These are phyloP conservation scores for Eubasilissa splendida DNA, from an alignment of 2,888 invertebrate species.

Conservation along the genomic window DNA sequence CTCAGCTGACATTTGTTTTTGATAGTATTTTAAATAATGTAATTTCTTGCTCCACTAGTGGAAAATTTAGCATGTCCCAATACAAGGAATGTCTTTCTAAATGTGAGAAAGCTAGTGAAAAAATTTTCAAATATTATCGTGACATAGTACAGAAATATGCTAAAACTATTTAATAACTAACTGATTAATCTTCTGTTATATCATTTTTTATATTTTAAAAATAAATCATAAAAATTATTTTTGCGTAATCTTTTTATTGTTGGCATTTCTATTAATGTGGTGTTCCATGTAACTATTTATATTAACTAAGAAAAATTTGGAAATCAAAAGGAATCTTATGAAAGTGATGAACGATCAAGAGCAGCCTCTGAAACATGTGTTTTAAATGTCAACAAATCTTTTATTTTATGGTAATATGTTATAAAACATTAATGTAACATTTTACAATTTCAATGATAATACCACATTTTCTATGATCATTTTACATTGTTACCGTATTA, in stretches of 20 bases:
- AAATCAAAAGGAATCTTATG: too few species aligned
- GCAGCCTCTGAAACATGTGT: too few species aligned
- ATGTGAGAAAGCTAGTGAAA: conserved; percentile 77
- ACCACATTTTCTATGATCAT: too few species aligned
- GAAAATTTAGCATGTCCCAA: conserved; percentile 78
- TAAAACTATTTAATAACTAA: conserved; percentile 42
- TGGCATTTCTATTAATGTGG: neutral
- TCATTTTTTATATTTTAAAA: neutral
- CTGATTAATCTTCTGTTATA: neutral
- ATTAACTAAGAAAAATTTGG: too few species aligned
- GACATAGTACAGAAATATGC: conserved; percentile 76
- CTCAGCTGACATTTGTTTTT: conserved; percentile 82
- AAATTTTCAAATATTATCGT: conserved; percentile 83
- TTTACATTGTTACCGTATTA: too few species aligned
- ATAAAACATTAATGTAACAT: too few species aligned
- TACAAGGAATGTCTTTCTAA: conserved; percentile 78
- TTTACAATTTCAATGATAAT: too few species aligned
- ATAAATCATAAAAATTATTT: neutral
- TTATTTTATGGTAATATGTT: too few species aligned
- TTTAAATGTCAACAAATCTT: too few species aligned
- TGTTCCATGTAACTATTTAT: too few species aligned
- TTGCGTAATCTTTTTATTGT: too few species aligned
- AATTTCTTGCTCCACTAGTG: conserved; percentile 79
- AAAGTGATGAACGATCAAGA: too few species aligned
- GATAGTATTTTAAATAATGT: conserved; percentile 76